Base-by-base conservation (phyloP, 2,113 vertebrate genomes). In the Erythrocercus mccallii region DNA sequence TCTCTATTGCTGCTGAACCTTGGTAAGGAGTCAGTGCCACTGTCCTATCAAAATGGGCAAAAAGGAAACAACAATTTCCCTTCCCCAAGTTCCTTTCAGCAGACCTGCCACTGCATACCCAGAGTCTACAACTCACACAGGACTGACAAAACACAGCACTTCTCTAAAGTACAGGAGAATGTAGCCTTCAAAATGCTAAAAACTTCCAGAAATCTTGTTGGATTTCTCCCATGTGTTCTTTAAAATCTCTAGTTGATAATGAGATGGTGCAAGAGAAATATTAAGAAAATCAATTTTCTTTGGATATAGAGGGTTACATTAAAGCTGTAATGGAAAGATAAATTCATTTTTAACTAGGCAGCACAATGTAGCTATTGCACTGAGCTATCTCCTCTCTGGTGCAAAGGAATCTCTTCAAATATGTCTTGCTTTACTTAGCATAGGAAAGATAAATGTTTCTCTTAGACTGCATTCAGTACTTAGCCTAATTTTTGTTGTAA, bases 51-150 rank as follows among this genome's bases (percentile, higher is more conserved):
- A 28, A 64, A 53, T 0, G 42, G 40, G 4, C 40, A 23, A 15
- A 23, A 37, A 22, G n/a, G 31, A 64, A 51, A 44, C 2, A 1
- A 13, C 15, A 5, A 15, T 38, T n/a, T 42, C 22, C 47, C 38
- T 58, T 24, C 2, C 25, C 7, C 13, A 1, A 21, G 17, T 7
- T 81, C 5, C 18, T 31, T 30, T 4, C 20, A 56, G 58, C 53
- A 38, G 44, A 9, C 4, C 38, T 53, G 62, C 6, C 9, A 4
- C 14, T 45, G 56, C 44, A 48, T 6, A 42, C 17, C 17, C 22
- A 3, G 62, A 10, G 27, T 3, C 25, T 8, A 7, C 0, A 1
- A 3, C n/a, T 2, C 51, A 42, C 6, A 1, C 19, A 0, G 2
- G 5, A 20, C 51, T 28, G 54, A 22, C 23, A 35, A 33, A 64